phyloP scores from a whole-genome alignment of 2,113 vertebrate species.

The Menura novaehollandiae region DNA sequence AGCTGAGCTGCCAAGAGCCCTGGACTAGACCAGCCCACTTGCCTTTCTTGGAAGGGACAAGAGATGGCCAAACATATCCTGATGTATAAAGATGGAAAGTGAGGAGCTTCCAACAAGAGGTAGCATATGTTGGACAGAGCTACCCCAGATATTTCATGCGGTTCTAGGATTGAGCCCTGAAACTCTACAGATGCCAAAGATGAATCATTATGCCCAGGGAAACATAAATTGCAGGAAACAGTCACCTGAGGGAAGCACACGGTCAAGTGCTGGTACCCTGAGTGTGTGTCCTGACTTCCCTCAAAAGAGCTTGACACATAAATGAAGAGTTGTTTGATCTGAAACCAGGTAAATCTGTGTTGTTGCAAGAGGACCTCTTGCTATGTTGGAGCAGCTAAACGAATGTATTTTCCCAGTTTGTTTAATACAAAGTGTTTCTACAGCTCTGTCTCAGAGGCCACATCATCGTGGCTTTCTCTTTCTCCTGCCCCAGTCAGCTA shows the following conservation, averaged over 20 bases:
- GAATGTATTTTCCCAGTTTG: neutral
- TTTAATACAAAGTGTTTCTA: neutral
- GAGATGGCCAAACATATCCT: neutral
- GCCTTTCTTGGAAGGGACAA: neutral
- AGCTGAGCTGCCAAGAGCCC: neutral
- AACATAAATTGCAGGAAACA: neutral
- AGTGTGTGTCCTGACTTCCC: neutral
- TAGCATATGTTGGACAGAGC: neutral
- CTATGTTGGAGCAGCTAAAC: neutral
- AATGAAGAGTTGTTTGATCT: neutral
- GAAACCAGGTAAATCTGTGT: neutral
- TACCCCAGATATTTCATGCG: fast-evolving
- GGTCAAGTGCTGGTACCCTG: neutral
- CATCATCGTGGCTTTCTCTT: neutral
- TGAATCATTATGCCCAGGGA: neutral
- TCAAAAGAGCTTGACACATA: neutral
- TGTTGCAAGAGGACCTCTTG: neutral
- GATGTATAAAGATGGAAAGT: neutral
- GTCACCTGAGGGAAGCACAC: neutral
- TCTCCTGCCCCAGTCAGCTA: neutral
- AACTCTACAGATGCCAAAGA: neutral
- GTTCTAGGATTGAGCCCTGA: neutral
- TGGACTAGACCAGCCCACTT: neutral
- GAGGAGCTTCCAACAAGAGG: neutral
- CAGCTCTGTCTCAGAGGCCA: neutral